Base-by-base conservation (phyloP, 2,113 vertebrate species). In the Saimiri boliviensis region DNA sequence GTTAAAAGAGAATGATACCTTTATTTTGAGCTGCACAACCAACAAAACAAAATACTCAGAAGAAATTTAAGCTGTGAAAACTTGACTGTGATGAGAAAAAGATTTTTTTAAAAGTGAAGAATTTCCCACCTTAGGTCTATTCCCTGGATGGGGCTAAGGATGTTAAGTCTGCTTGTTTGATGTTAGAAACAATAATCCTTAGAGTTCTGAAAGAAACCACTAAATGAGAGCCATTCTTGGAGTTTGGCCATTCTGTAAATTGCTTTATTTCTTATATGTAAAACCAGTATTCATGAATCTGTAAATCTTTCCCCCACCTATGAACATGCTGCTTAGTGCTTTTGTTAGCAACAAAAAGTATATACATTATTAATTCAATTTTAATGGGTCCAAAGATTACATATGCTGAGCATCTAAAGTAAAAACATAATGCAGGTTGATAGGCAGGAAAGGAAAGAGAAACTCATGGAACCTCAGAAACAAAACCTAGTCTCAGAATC, bases 401-500 rank as follows among this genome's bases (percentile, higher is more conserved):
- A 96, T 95, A 80, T 86, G 77, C 81, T 95, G 56, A 98, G 63
- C 81, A 68, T 90, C 71, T 97, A 77, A 95, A 94, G 86, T 92
- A 93, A 97, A 96, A 95, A 90, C 73, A 27, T 17, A 93, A 84
- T 66, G 25, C 87, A 92, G 35, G 70, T 84, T 93, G 80, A 87
- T 77, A 27, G 49, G 58, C 80, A 97, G 45, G 56, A 96, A 97
- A 95, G 37, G 47, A 96, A 95, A 84, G n/a, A 91, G 54, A 52
- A 89, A 73, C 63, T 95, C 27, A 45, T 40, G 66, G 76, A 94
- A 84, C 47, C 32, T n/a, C 63, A 81, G 81, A 91, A 70, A 86
- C 32, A 73, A 94, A 97, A 74, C 10, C n/a, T 58, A 58, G 68
- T 92, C 92, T 83, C 68, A 85, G 90, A 96, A 89, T 93, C 84